Evolutionary conservation across 2,113 vertebrate genomes (phyloP), one percentile per base, ranked within the genome.

Genomic region (Macquaria ambigua): DNA sequence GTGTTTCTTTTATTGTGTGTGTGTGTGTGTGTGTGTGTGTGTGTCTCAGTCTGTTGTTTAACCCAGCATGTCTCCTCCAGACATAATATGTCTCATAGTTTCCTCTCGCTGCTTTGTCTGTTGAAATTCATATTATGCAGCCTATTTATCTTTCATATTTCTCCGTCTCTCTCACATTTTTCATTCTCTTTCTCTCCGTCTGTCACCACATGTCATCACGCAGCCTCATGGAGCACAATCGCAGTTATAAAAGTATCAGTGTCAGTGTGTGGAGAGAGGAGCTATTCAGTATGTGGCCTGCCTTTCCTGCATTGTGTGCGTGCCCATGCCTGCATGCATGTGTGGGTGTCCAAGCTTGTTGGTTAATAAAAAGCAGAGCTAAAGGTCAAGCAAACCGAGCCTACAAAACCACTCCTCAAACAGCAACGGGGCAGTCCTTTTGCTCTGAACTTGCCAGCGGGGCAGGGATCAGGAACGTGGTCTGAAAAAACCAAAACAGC

Each of bases 361-460:
- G 20, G 23, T 59, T 59, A 16, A 12, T 21, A 62, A 43, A 83
- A 75, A 77, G 67, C 39, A 23, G 50, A 75, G 43, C 39, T 63
- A 62, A 87, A 81, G 68, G 67, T 81, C 81, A 81, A 72, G 34
- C 6, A 39, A 72, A 76, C 31, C 14, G 12, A 77, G 77, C 12
- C 4, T 5, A 46, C 50, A 52, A 55, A 76, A 20, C 58, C 21
- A 21, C 43, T 25, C 8, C 39, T 56, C 23, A 58, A 18, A 39
- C 11, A 41, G 46, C 28, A 71, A 41, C 78, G 31, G 20, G 12
- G 25, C n/a, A 9, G 16, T 39, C 14, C 41, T 78, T 31, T 25
- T 68, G 23, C 0, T 39, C 4, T 23, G 41, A 74, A 58, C 41
- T 2, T 68, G 43, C 52, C 43, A 77, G 62, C 10, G 21, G 18